phyloP scores from a whole-genome alignment of 2,113 vertebrate species.

The Geothlypis trichas region DNA sequence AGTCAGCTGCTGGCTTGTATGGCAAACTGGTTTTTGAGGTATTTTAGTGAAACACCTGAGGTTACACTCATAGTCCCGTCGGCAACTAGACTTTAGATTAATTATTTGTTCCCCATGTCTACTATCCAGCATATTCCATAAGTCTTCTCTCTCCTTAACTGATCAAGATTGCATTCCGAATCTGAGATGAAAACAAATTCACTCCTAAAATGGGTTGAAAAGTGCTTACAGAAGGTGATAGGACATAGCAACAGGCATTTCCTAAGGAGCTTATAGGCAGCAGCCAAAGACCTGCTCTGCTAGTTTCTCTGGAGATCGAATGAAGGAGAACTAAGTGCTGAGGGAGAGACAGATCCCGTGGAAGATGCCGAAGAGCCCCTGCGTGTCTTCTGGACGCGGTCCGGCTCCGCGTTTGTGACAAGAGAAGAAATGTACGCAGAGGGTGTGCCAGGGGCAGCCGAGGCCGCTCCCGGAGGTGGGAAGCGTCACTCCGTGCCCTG shows the following conservation, averaged over 20 bases:
- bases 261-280: background rate
- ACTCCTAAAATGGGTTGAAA: background rate
- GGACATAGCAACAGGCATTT: background rate
- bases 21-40: background rate
- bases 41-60: background rate
- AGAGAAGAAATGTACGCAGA: fast-evolving
- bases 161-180: background rate
- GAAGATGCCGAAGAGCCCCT: fast-evolving
- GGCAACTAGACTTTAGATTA: no score
- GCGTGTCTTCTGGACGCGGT: fast-evolving
- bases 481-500: fast-evolving
- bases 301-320: background rate
- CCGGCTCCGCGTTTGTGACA: fast-evolving
- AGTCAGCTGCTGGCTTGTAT: background rate
- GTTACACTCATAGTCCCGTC: background rate
- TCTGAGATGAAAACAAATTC: background rate
- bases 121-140: background rate
- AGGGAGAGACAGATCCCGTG: fast-evolving
- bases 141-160: background rate
- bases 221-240: background rate
- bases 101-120: background rate
- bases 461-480: background rate
- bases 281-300: background rate
- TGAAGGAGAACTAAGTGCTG: fast-evolving
- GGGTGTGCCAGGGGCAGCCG: fast-evolving